Evolutionary conservation across 1,140 invertebrate genomes (phyloP).

Genomic region (Eciton burchellii): DNA sequence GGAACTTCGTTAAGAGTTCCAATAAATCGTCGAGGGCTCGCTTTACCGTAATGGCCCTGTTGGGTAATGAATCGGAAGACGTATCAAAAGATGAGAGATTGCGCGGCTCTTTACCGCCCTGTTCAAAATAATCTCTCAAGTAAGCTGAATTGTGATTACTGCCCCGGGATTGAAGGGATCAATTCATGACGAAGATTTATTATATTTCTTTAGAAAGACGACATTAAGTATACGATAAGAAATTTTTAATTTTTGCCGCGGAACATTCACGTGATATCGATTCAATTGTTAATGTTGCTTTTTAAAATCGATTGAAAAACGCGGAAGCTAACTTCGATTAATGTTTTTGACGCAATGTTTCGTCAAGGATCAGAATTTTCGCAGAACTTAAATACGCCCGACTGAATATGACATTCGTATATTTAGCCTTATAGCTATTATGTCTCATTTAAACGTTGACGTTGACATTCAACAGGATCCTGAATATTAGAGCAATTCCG

Average conservation of each 20-base stretch:
- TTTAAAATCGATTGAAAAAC: slow-evolving; percentile 1
- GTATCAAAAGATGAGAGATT: slow-evolving; percentile 52
- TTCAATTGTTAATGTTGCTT: background rate
- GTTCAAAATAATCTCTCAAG: slow-evolving; percentile 3
- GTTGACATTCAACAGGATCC: slow-evolving; percentile 32
- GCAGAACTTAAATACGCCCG: background rate
- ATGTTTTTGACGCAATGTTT: background rate
- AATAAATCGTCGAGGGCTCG: slow-evolving; percentile 57
- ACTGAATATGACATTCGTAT: slow-evolving; percentile 6
- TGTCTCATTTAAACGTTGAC: slow-evolving; percentile 46
- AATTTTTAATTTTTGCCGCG: background rate
- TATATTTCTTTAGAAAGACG: background rate
- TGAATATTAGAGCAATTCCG: slow-evolving; percentile 47
- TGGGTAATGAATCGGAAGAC: slow-evolving; percentile 59
- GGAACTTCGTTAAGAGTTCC: slow-evolving; percentile 60
- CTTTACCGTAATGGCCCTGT: slow-evolving; percentile 55
- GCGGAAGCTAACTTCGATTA: background rate
- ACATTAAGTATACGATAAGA: background rate
- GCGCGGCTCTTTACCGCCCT: slow-evolving; percentile 2
- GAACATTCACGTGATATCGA: background rate
- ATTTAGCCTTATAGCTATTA: slow-evolving; percentile 34
- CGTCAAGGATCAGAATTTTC: slow-evolving; percentile 1
- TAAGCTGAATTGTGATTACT: slow-evolving; percentile 8
- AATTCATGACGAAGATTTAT: background rate
- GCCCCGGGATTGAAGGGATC: background rate